A percentile compares a stretch with the other conserved stretches of the same genome.
Evolutionary conservation across 2,797 vertebrate genomes (phyloP).

Genomic region (Peromyscus aztecus): DNA sequence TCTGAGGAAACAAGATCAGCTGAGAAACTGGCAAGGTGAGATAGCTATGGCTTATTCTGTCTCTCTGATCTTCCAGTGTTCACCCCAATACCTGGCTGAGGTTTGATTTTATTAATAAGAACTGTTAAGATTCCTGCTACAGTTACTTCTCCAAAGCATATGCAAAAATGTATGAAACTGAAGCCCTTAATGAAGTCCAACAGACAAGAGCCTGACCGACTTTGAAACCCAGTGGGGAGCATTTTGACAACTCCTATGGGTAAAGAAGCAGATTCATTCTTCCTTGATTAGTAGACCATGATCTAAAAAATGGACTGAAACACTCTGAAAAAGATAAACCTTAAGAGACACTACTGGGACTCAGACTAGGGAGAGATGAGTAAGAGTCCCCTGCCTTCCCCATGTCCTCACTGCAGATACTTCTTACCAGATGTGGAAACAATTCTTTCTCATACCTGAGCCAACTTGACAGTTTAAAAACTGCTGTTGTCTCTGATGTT

Average conservation of each 20-base stretch:
- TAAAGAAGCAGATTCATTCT: conserved; percentile 56
- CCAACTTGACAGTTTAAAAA: conserved; percentile 74
- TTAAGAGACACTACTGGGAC: neutral
- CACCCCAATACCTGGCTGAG: too few species aligned
- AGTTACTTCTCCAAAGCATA: neutral
- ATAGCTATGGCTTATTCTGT: too few species aligned
- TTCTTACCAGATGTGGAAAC: conserved; percentile 76
- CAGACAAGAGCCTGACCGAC: neutral
- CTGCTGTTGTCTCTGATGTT: conserved; percentile 70
- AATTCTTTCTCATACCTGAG: conserved; percentile 62
- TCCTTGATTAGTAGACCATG: conserved; percentile 40
- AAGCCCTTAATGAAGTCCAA: conserved; percentile 15
- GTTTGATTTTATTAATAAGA: too few species aligned
- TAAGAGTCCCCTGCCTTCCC: neutral
- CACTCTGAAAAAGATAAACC: neutral
- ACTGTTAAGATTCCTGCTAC: too few species aligned
- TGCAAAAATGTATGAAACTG: neutral
- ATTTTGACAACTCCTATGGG: neutral
- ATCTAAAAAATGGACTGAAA: conserved; percentile 51
- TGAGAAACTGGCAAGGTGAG: too few species aligned
- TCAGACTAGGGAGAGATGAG: conserved; percentile 30
- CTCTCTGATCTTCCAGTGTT: too few species aligned
- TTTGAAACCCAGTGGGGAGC: conserved; percentile 22
- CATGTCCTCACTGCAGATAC: neutral
- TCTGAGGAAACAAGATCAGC: too few species aligned